Evolutionary conservation across 2,113 vertebrate genomes (phyloP), one percentile per base, ranked within the genome.

Genomic region (Cyrtonyx montezumae): DNA sequence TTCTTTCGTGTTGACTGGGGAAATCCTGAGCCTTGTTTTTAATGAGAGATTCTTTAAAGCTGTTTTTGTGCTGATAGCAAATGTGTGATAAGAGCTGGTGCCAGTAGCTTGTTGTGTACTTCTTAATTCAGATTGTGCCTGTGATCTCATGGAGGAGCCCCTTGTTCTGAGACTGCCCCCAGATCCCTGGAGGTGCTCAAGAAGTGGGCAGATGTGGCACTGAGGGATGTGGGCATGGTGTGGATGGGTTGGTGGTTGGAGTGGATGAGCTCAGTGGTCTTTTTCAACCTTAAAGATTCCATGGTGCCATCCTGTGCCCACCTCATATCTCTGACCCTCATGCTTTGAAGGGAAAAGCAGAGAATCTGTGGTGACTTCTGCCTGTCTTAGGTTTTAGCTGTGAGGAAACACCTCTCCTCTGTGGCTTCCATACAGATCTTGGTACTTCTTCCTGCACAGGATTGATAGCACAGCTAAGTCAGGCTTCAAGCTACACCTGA

Each of bases 381-480:
- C 59, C 51, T 67, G 68, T 32, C 42, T 51, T 28, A 12, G 15
- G 11, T 69, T 65, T 30, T 28, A 49, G 21, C 45, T 80, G 73
- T 28, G 55, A 75, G 79, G 67, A 40, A 42, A 62, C n/a, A 70
- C 69, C 62, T 69, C 40, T 53, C 15, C 46, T 79, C 51, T 70
- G 73, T 2, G 8, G 62, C 63, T 69, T n/a, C 66, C 79, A 23
- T 23, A 14, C 6, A 11, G 43, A 36, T n/a, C 76, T 79, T 2
- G 0, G 45, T 16, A 21, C 79, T 62, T 85, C 66, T 63, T 90
- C 71, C 68, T 40, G 45, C 4, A 2, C 68, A 66, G 73, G 55
- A 67, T 28, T 0, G 0, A 83, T 28, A 59, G 34, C 15, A 2
- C 1, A 3, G 42, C 4, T 30, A 30, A 32, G 6, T 0, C 2